Evolutionary conservation across 30 jellyfish, hydroid and myxozoan genomes (phyloP), one percentile per base, ranked within the genome.

Genomic region (Hydractinia symbiolongicarpus): DNA sequence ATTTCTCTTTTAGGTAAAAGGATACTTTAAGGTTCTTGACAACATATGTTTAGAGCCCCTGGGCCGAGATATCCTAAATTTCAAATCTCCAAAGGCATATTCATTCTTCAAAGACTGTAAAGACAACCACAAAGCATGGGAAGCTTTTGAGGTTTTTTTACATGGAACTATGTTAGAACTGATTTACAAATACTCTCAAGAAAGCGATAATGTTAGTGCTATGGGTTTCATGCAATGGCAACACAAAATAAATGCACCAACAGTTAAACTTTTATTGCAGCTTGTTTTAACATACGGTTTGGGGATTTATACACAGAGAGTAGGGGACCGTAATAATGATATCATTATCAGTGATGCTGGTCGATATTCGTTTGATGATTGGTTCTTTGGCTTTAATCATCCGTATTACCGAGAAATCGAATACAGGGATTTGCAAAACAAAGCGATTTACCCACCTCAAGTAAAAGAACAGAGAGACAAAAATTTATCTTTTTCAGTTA

Each of bases 51-150:
- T 67, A 49, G 78, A 1, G 21, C 78, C 78, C n/a, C 78, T 67
- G 51, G 78, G 78, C n/a, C 11, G 14, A 13, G 78, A 67, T 67
- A 49, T 67, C 21, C 21, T 67, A 49, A 67, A 67, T 67, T 67
- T 67, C 21, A 67, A 15, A 67, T 13, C 78, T 11, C 19, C 11
- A 10, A 67, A 67, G 21, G 78, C 78, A 13, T 67, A 15, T 13
- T 10, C n/a, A 20, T 67, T 67, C 21, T 67, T 67, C 78, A 20
- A 10, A 10, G 50, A 67, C 11, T 16, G 50, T 20, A 21, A 21
- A 67, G 78, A 67, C 50, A 67, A 16, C n/a, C 78, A 67, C 50
- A 67, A 67, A 21, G 78, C 78, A 13, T 67, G 78, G 78, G 51
- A 67, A 67, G n/a, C 78, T 15, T 21, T 67, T 13, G 78, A 67